Evolutionary conservation across 2,113 vertebrate genomes (phyloP).

Genomic region (Engraulis encrasicolus): DNA sequence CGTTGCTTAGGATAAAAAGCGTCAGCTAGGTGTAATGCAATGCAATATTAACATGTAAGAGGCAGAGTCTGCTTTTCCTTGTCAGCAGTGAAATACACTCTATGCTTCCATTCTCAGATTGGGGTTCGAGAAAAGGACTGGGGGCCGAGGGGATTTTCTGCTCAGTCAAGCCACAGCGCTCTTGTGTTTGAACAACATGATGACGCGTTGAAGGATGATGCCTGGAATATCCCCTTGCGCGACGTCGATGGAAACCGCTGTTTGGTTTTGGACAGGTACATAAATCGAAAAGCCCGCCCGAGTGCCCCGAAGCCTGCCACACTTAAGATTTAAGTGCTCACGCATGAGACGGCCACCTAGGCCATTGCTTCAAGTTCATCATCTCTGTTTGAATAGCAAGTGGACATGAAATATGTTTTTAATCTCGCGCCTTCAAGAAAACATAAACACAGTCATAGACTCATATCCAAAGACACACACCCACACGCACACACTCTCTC

Average conservation of each 20-base stretch:
- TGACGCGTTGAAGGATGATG: slow-evolving; percentile 34
- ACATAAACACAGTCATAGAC: background rate
- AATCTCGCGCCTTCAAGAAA: background rate
- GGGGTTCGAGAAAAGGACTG: background rate
- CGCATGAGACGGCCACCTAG: slow-evolving; percentile 2
- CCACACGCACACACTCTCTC: background rate
- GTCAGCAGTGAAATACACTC: background rate
- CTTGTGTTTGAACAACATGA: slow-evolving; percentile 23
- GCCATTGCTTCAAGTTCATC: slow-evolving; percentile 26
- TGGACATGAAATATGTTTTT: background rate
- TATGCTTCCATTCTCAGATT: too few species aligned
- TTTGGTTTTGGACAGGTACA: background rate
- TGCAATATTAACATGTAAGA: too few species aligned
- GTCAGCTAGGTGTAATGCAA: too few species aligned
- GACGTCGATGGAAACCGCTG: background rate
- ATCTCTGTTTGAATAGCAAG: slow-evolving; percentile 16
- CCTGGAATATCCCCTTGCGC: slow-evolving; percentile 14
- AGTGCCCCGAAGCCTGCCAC: background rate
- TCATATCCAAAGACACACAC: background rate
- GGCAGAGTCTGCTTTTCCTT: slow-evolving; percentile 18
- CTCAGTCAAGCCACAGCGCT: slow-evolving; percentile 30
- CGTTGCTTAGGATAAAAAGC: too few species aligned
- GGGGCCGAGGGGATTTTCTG: background rate
- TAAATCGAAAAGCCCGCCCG: slow-evolving; percentile 28
- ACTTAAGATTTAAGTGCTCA: slow-evolving; percentile 37